Base-by-base conservation (phyloP, 1,140 invertebrate species). In the Parasteatoda tepidariorum region DNA sequence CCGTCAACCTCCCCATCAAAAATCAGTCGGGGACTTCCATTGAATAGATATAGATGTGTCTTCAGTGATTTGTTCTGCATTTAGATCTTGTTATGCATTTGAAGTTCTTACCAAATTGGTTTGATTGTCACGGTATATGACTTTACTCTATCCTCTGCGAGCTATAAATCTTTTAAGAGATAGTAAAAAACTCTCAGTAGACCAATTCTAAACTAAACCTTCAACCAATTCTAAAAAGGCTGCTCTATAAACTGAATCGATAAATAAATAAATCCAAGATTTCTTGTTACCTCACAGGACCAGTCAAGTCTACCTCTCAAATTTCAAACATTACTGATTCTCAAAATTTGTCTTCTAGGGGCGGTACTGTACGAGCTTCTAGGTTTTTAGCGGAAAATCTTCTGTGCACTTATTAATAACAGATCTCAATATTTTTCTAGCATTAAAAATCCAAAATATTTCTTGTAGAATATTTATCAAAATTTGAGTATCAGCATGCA, bases 261-360 rank as follows among this genome's bases (percentile, higher is more conserved):
- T n/a, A n/a, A 6, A 90, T 87, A 71, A 90, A 91, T 4, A 91
- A 2, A 24, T 85, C 87, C 11, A 90, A 3, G 85, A 86, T 74
- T 85, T 84, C 26, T 76, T 73, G 5, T 85, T 75, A 85, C 87
- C 89, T 88, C 2, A 91, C 88, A 0, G 89, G 89, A 0, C 89
- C 89, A 13, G 87, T 87, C 71, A 88, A 89, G 76, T 90, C 90
- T 2, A 89, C 85, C 3, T 89, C 90, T n/a, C 82, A 76, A 28
- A 86, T 68, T 54, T 84, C 38, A 84, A 91, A 90, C 6, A n/a
- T n/a, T n/a, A n/a, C 87, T 66, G 22, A 78, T 57, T 7, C 79
- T 26, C 24, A 85, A 0, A 90, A 85, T 54, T 88, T 30, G 31
- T 84, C 48, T 30, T 13, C 31, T 18, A 57, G 79, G 13, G 83